Percentiles rank a stretch among this genome's conserved stretches.
These are phyloP conservation scores for Xanthorhoe spadicearia DNA, from an alignment of 2,888 invertebrate species.

Conservation along the genomic window DNA sequence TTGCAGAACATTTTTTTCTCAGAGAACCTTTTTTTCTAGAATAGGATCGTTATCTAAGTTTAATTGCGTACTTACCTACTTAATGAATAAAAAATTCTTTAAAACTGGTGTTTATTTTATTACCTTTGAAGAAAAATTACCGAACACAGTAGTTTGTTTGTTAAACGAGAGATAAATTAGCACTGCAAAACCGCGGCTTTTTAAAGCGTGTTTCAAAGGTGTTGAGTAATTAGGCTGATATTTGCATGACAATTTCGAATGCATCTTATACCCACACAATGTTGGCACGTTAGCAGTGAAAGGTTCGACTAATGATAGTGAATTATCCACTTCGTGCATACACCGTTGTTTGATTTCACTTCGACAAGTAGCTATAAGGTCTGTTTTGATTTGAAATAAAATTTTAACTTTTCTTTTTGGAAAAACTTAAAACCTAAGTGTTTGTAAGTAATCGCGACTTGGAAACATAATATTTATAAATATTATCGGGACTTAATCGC, in stretches of 20 bases:
- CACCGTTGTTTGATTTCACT: conserved; percentile 4
- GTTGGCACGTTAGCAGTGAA: conserved; percentile 21
- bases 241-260: conserved; percentile 21
- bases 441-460: too few species aligned
- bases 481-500: too few species aligned
- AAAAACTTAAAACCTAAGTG: too few species aligned
- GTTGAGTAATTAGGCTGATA: conserved; percentile 8
- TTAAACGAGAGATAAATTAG: not conserved
- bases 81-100: not conserved
- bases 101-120: not conserved
- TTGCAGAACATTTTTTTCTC: too few species aligned
- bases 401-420: too few species aligned
- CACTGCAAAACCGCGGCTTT: not conserved
- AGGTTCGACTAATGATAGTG: conserved; percentile 23
- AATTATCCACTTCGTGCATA: conserved; percentile 2
- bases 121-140: not conserved
- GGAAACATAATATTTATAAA: too few species aligned
- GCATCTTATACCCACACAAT: conserved; percentile 15
- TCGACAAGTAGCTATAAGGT: not conserved
- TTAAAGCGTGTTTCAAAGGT: not conserved
- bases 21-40: too few species aligned
- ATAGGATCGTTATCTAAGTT: too few species aligned
- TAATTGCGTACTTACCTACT: too few species aligned
- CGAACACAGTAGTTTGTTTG: not conserved
- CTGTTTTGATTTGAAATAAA: too few species aligned